phyloP scores from a whole-genome alignment of 2,888 invertebrate species.

The Agrochola lota region DNA sequence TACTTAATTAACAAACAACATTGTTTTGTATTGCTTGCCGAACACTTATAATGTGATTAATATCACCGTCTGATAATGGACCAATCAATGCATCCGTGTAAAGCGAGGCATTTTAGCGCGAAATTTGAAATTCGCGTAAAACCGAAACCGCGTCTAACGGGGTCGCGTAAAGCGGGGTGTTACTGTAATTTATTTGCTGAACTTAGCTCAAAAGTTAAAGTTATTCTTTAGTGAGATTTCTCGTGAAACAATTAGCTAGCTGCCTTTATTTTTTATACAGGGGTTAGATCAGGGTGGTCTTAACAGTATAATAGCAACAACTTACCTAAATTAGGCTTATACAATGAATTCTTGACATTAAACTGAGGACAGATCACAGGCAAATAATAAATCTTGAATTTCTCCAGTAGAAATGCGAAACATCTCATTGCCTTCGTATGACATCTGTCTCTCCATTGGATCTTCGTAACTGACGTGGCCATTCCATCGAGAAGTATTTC shows the following conservation, averaged over 20 bases:
- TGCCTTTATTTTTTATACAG: background rate
- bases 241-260: too few species aligned
- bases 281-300: background rate
- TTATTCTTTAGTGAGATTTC: background rate
- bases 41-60: too few species aligned
- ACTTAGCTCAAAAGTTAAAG: background rate
- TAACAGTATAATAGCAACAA: conserved; percentile 19
- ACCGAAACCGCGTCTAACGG: too few species aligned
- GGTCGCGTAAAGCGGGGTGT: too few species aligned
- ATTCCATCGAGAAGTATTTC: conserved; percentile 97
- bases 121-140: too few species aligned
- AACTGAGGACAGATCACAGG: conserved; percentile 97
- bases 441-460: conserved; percentile 97
- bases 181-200: too few species aligned
- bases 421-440: conserved; percentile 95
- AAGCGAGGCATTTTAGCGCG: too few species aligned
- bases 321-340: conserved; percentile 94
- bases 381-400: conserved; percentile 97
- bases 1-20: too few species aligned
- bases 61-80: too few species aligned
- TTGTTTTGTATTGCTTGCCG: too few species aligned
- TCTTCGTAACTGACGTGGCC: conserved; percentile 96
- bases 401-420: conserved; percentile 97
- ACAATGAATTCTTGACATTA: conserved; percentile 94
- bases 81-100: too few species aligned